phyloP scores from a whole-genome alignment of 2,113 vertebrate species.

The Hemibagrus wyckioides region DNA sequence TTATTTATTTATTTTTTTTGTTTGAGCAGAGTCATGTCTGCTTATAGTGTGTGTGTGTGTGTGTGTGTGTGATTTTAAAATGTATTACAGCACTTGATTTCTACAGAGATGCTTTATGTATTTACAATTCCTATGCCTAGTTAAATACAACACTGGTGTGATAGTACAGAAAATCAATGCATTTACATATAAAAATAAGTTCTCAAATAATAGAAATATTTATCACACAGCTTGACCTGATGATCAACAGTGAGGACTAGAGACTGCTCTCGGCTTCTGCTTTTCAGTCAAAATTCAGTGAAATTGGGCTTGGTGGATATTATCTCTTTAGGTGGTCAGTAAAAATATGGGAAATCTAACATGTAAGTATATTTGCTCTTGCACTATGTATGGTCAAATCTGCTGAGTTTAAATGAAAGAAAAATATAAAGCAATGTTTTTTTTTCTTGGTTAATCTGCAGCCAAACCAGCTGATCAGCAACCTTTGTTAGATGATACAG shows the following conservation, averaged over 20 bases:
- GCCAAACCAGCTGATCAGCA: neutral
- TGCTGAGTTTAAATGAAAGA: neutral
- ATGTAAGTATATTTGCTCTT: neutral
- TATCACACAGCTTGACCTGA: neutral
- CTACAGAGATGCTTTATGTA: neutral
- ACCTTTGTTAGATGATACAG: neutral
- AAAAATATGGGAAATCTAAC: neutral
- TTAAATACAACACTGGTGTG: neutral
- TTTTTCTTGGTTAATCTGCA: neutral
- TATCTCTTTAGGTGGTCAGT: neutral
- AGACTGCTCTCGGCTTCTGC: neutral
- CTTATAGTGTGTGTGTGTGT: neutral
- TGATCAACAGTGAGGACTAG: neutral
- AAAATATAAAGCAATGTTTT: neutral
- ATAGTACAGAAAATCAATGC: neutral
- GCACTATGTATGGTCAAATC: neutral
- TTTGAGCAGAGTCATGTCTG: too few species aligned
- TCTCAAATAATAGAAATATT: neutral
- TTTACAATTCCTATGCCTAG: neutral
- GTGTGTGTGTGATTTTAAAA: neutral
- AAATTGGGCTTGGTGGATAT: neutral
- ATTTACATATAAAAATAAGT: neutral
- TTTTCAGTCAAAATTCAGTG: neutral
- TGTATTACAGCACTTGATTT: neutral
- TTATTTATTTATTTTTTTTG: too few species aligned